phyloP scores from a whole-genome alignment of 2,113 vertebrate genomes.

The Symphodus melops region DNA sequence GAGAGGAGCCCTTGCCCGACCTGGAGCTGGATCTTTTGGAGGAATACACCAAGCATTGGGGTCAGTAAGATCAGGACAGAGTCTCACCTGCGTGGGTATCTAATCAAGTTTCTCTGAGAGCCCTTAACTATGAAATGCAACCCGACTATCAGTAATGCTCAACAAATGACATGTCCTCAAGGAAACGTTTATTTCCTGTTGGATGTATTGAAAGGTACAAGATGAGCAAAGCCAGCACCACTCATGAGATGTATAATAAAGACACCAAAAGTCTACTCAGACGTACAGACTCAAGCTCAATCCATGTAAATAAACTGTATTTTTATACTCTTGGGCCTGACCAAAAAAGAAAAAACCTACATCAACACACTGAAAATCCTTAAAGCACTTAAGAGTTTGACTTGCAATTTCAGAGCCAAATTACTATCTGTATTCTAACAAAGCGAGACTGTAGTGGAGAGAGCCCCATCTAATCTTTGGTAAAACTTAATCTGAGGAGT shows the following conservation, averaged over 20 bases:
- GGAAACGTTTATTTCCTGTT: neutral
- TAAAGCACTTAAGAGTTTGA: neutral
- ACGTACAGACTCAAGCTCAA: conserved; percentile 13
- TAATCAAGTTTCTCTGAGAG: conserved; percentile 67
- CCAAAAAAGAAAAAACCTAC: neutral
- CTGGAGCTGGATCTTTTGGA: conserved; percentile 99
- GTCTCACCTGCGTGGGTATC: conserved; percentile 50
- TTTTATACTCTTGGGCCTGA: neutral
- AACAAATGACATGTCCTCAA: neutral
- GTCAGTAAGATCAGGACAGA: conserved; percentile 68
- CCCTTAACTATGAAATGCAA: neutral
- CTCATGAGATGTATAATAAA: conserved; percentile 56
- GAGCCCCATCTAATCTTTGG: neutral
- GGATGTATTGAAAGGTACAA: neutral
- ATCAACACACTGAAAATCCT: neutral
- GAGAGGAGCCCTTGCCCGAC: conserved; percentile 96
- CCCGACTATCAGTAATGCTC: neutral
- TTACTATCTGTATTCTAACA: neutral
- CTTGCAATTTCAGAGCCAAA: neutral
- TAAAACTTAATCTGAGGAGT: conserved; percentile 42
- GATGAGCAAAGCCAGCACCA: conserved; percentile 1
- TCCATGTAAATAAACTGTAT: neutral
- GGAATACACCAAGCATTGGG: conserved; percentile 90
- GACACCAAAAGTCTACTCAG: conserved; percentile 44
- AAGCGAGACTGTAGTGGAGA: neutral